phyloP scores from a whole-genome alignment of 92 coral and sea anemone genomes.

The Anthopleura xanthogrammica region DNA sequence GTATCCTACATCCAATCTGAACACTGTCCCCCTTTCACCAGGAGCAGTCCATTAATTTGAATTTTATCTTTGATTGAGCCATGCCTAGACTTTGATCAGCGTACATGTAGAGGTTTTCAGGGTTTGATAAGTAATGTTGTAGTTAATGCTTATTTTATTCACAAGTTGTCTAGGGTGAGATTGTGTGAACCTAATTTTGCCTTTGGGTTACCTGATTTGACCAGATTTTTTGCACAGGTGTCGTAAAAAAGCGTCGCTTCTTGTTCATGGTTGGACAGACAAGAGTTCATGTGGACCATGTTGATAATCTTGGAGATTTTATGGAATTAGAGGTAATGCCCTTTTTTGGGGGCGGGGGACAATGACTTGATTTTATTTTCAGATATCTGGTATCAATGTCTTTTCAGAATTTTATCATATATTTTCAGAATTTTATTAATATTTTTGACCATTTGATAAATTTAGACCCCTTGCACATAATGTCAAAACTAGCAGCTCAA shows the following conservation, averaged over 20 bases:
- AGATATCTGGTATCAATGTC: neutral
- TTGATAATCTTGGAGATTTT: conserved; percentile 85
- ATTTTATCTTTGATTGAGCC: no score
- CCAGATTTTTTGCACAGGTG: conserved; percentile 46
- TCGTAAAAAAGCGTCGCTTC: conserved; percentile 74
- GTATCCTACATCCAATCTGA: no score
- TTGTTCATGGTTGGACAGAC: conserved; percentile 95
- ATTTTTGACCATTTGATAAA: no score
- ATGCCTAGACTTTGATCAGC: neutral
- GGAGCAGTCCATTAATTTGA: no score
- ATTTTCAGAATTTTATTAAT: neutral
- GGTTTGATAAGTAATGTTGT: no score
- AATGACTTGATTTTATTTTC: neutral
- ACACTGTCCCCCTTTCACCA: no score
- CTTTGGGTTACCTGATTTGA: neutral
- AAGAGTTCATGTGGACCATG: conserved; percentile 89
- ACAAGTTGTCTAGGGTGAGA: no score
- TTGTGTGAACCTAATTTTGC: no score
- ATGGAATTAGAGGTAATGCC: conserved; percentile 91
- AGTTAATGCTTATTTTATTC: no score
- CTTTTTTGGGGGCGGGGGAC: neutral
- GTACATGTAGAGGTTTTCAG: no score
- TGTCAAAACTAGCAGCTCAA: no score
- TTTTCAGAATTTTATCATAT: neutral
- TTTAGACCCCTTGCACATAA: no score